Base-by-base conservation (phyloP, 2,113 vertebrate species). In the Chlorodrepanis virens region DNA sequence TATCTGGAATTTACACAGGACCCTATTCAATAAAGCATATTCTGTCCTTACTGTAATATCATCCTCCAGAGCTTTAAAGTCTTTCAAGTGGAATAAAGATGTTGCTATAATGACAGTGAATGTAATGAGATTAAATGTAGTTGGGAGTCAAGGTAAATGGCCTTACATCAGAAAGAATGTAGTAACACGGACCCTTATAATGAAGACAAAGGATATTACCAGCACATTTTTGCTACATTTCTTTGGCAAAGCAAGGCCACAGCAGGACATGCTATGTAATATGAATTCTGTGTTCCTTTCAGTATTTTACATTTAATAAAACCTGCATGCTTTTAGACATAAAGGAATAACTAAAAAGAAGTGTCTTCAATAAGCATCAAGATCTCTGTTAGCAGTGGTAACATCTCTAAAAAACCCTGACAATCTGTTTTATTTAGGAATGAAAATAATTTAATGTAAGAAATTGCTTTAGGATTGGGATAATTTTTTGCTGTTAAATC, bases 111-210 rank as follows among this genome's bases (percentile, higher is more conserved):
- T 87, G 97, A 96, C 93, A 95, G 96, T 80, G 93, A 97, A 94
- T 80, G 91, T 97, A 98, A 97, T 96, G 96, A 98, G 97, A 97
- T 97, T 97, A 97, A 97, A 97, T 97, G 94, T 85, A 96, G 89
- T 95, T 88, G 94, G 79, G 90, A 97, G 96, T 81, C 94, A 96
- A 97, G 96, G 97, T 96, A 97, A 97, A 97, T 96, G 98, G 96
- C 97, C 98, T 98, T 97, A 98, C 96, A 94, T 96, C 86, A n/a
- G 86, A 97, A 97, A 91, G 88, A 72, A 84, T 92, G 97, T 96
- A 94, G 91, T 64, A 97, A 97, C 94, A 86, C 83, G 80, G 92
- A 52, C 77, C 85, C 89, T 86, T 82, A 91, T 97, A 97, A 98
- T 97, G 97, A 98, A 98, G 97, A 97, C 96, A 97, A 97, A 95